These are phyloP conservation scores for Drosophila vallismaia DNA, from an alignment of 2,888 invertebrate species.

Conservation along the genomic window DNA sequence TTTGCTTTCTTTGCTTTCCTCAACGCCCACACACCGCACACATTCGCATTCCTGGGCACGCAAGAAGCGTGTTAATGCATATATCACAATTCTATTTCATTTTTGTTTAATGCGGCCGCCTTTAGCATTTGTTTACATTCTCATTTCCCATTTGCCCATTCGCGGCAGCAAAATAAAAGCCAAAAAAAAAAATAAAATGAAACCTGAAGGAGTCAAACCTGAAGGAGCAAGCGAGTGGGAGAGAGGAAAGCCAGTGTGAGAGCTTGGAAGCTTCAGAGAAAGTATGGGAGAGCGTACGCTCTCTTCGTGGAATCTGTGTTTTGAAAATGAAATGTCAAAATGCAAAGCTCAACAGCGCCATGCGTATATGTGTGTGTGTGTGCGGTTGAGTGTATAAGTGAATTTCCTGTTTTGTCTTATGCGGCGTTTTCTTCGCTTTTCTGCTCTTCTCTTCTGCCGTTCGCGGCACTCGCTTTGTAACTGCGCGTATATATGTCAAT, in stretches of 20 bases:
- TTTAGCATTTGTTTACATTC: slow-evolving; percentile 69
- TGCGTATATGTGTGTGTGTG: slow-evolving; percentile 26
- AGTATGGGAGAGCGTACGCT: slow-evolving; percentile 12
- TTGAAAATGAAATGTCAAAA: slow-evolving; percentile 77
- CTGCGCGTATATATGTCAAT: slow-evolving; percentile 82
- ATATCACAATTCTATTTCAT: slow-evolving; percentile 42
- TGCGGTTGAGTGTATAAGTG: slow-evolving; percentile 64
- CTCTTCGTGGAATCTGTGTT: slow-evolving; percentile 65
- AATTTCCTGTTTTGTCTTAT: slow-evolving; percentile 79
- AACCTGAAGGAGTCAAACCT: slow-evolving; percentile 29
- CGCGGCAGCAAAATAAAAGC: slow-evolving; percentile 34
- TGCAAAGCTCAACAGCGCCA: slow-evolving; percentile 74
- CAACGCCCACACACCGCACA: neutral
- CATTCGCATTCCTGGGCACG: slow-evolving; percentile 18
- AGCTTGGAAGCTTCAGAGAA: slow-evolving; percentile 11
- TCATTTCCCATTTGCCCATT: slow-evolving; percentile 43
- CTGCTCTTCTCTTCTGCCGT: slow-evolving; percentile 8
- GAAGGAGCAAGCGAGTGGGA: slow-evolving; percentile 6
- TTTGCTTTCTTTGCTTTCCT: slow-evolving; percentile 24
- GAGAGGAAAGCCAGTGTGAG: slow-evolving; percentile 14
- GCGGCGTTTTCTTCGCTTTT: slow-evolving; percentile 63
- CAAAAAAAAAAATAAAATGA: slow-evolving; percentile 38
- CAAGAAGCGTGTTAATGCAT: slow-evolving; percentile 37
- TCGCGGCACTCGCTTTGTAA: slow-evolving; percentile 44
- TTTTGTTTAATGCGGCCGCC: slow-evolving; percentile 41